phyloP scores from a whole-genome alignment of 2,113 vertebrate genomes.

The Mirounga angustirostris region DNA sequence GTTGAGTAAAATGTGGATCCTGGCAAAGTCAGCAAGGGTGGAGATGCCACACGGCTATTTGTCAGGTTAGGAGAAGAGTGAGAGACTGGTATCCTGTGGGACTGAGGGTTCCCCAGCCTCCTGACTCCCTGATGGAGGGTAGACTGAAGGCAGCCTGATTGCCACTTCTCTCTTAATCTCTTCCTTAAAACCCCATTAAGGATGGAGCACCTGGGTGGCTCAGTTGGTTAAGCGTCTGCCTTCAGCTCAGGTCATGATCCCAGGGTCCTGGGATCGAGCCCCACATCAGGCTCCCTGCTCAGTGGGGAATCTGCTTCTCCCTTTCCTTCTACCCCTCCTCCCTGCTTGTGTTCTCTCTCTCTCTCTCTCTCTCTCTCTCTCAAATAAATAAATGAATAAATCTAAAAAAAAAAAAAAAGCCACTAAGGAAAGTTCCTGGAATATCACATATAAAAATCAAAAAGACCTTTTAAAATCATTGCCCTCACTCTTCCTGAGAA shows the following conservation, averaged over 20 bases:
- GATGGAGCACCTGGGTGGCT: not conserved
- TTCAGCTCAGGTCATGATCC: no score
- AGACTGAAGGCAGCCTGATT: not conserved
- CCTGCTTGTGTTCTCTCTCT: not conserved
- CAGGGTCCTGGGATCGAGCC: not conserved
- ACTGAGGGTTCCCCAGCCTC: not conserved
- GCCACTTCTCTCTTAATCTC: not conserved
- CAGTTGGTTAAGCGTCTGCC: no score
- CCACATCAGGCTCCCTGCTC: not conserved
- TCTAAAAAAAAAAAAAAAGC: not conserved
- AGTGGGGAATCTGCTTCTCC: not conserved
- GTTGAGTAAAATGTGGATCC: not conserved
- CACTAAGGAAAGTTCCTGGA: not conserved
- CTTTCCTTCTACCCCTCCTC: not conserved
- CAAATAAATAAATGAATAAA: not conserved
- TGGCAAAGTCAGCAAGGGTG: not conserved
- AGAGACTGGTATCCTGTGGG: fast-evolving
- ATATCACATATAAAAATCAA: not conserved
- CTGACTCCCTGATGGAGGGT: not conserved
- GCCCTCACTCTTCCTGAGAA: not conserved
- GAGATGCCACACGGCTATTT: not conserved
- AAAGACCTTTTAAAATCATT: not conserved
- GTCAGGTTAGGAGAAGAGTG: not conserved
- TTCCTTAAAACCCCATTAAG: not conserved
- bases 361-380: no score